Percentiles rank a stretch among this genome's conserved stretches.
Evolutionary conservation across 2,888 invertebrate species (phyloP).

Genomic region (Holacanthella duospinosa): DNA sequence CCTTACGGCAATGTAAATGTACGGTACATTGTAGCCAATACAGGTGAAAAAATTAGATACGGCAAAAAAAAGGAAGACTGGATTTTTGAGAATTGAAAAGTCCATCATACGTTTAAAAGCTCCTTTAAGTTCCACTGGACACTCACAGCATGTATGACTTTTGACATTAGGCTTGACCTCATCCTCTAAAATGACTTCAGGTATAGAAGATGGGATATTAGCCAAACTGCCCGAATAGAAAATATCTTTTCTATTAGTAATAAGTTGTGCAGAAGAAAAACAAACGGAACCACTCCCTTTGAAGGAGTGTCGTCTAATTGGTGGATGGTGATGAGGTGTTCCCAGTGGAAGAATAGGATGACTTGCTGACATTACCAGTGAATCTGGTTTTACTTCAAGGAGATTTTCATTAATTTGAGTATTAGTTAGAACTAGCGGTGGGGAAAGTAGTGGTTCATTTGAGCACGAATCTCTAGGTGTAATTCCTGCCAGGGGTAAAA

Average conservation of each 20-base stretch:
- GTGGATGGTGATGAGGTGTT: constrained; percentile 9
- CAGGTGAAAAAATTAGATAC: constrained; percentile 91
- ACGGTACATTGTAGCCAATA: constrained; percentile 88
- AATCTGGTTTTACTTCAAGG: background rate
- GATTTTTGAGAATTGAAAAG: constrained; percentile 68
- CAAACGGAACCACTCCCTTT: constrained; percentile 9
- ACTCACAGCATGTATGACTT: constrained; percentile 46
- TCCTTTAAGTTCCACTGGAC: constrained; percentile 58
- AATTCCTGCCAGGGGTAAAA: background rate
- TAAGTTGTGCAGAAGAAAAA: constrained; percentile 47
- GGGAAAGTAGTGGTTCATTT: background rate
- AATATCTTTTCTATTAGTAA: constrained; percentile 69
- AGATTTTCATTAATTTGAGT: no score
- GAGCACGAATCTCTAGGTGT: background rate
- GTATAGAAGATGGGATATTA: constrained; percentile 41
- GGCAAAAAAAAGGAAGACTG: constrained; percentile 78
- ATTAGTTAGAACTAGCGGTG: background rate
- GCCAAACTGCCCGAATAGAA: constrained; percentile 66
- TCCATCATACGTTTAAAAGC: constrained; percentile 74
- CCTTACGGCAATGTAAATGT: constrained; percentile 63
- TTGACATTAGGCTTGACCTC: constrained; percentile 20
- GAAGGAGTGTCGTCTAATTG: constrained; percentile 28
- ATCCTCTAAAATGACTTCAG: constrained; percentile 19
- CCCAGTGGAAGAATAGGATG: constrained; percentile 34
- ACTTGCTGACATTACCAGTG: constrained; percentile 34